Conservation (phyloP, 2,113 vertebrate genomes). For the Pedetes capensis region DNA sequence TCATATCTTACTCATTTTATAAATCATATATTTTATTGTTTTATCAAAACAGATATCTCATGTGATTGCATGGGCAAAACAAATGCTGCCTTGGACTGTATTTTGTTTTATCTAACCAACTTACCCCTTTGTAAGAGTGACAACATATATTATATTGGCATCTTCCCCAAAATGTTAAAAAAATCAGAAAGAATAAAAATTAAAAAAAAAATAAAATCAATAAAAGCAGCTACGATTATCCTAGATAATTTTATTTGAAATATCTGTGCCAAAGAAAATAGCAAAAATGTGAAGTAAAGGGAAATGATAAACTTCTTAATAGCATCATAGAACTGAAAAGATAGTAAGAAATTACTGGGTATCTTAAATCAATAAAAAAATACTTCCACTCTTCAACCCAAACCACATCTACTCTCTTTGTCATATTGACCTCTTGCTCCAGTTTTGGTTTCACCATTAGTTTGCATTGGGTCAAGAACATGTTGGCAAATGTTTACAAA, state of each 20-base stretch:
- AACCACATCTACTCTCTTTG: background rate
- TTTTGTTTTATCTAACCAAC: background rate
- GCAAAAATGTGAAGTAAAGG: background rate
- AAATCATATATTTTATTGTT: background rate
- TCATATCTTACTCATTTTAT: background rate
- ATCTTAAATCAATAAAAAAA: background rate
- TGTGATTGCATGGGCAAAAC: background rate
- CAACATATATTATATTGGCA: background rate
- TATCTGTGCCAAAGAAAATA: background rate
- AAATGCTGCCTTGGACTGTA: background rate
- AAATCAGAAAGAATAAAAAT: background rate
- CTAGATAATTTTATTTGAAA: background rate
- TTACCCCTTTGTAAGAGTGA: background rate
- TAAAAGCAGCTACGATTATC: background rate
- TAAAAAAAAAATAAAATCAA: background rate
- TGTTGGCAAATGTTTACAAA: background rate
- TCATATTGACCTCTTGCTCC: background rate
- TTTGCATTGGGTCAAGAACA: background rate
- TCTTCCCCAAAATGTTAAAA: conserved; percentile 1
- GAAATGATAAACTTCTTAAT: background rate
- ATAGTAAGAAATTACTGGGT: background rate
- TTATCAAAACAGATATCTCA: background rate
- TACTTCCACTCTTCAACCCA: background rate
- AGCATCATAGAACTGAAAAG: background rate
- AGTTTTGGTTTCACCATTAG: background rate